Base-by-base conservation (phyloP, 2,113 vertebrate genomes). In the Xiphophorus couchianus region DNA sequence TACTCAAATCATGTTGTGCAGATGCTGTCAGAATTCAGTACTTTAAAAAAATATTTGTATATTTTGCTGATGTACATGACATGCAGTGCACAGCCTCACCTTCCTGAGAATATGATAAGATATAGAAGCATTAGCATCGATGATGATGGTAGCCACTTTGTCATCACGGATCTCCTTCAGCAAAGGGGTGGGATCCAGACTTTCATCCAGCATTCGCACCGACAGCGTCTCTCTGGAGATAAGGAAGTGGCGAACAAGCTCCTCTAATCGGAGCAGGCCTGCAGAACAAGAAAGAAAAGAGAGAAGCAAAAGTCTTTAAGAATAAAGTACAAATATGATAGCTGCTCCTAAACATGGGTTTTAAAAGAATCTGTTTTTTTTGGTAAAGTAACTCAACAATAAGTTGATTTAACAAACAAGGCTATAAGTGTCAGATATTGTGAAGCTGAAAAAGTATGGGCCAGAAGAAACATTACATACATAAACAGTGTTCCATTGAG, bases 141-240 rank as follows among this genome's bases (percentile, higher is more conserved):
- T 95, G 90, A 97, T 96, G 92, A 97, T 96, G 68, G 96, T 97
- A 51, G 96, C 96, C 84, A 97, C 94, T 83, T 97, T 97, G 89
- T 97, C 96, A 0, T 97, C 96, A 0, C 96, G 94, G 79, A 97
- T 97, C 93, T 97, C 96, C 91, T 97, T 97, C 78, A 97, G 93
- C 69, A 97, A 81, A 0, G 96, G 96, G 0, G 96, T 97, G 27
- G 96, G 96, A 88, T 97, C 96, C 65, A 94, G 92, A 82, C 93
- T 94, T 62, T 96, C 95, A 0, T 97, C 96, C 83, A 97, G 90
- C 96, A 97, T 96, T 60, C 96, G 93, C 81, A 97, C 94, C 0
- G 96, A 97, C 69, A 97, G 91, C 0, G 96, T 96, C 74, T 97
- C 96, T 91, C 96, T 94, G 76, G 96, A 97, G 93, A 97, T 97